phyloP scores from a whole-genome alignment of 2,888 invertebrate genomes.

The Meta bourneti region DNA sequence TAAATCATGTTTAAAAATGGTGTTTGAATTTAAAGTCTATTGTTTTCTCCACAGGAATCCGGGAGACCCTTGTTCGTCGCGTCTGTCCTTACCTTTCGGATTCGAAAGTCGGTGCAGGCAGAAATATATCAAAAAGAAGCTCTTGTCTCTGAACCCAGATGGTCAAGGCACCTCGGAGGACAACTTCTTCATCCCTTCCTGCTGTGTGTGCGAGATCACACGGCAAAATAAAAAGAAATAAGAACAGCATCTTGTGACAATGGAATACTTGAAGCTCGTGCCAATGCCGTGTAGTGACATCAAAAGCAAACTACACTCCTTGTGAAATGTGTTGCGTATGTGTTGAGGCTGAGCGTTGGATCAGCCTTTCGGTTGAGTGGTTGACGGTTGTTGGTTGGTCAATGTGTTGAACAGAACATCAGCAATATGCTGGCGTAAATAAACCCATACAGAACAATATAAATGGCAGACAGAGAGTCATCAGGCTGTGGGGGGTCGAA shows the following conservation, averaged over 20 bases:
- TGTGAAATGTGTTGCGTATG: neutral
- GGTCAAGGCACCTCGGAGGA: slow-evolving; percentile 78
- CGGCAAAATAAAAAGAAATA: slow-evolving; percentile 44
- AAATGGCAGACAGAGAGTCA: no score
- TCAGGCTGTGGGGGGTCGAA: no score
- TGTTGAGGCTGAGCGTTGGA: neutral
- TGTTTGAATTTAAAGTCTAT: no score
- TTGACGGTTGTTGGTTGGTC: no score
- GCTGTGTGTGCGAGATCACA: slow-evolving; percentile 78
- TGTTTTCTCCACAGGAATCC: slow-evolving; percentile 52
- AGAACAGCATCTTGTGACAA: neutral
- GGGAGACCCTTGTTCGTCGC: slow-evolving; percentile 77
- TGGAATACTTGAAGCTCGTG: slow-evolving; percentile 34
- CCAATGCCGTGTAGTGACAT: slow-evolving; percentile 30
- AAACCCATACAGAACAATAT: no score
- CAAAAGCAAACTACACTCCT: neutral
- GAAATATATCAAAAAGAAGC: slow-evolving; percentile 78
- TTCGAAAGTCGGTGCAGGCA: slow-evolving; percentile 78
- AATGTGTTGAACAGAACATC: no score
- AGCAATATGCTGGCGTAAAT: no score
- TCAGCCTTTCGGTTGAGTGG: no score
- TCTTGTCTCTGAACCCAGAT: slow-evolving; percentile 77
- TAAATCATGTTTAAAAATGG: no score
- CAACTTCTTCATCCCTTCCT: slow-evolving; percentile 78
- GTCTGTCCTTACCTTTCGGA: slow-evolving; percentile 78